A percentile compares a stretch with the other conserved stretches of the same genome.
Evolutionary conservation across 1,140 invertebrate species (phyloP).

Genomic region (Battus philenor): DNA sequence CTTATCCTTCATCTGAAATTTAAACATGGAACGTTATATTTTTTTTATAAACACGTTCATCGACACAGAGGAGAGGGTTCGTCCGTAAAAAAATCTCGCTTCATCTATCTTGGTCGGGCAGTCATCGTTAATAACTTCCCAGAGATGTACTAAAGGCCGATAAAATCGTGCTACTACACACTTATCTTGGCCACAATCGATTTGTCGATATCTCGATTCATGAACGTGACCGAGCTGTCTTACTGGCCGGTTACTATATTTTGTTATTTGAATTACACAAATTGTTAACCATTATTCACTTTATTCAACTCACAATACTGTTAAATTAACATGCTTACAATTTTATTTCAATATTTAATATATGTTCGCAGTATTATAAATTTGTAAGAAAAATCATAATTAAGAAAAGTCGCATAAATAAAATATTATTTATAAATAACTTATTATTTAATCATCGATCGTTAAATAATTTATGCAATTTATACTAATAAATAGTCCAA

Average conservation of each 20-base stretch:
- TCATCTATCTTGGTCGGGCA: constrained; percentile 34
- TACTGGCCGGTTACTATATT: constrained; percentile 16
- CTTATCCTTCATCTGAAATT: constrained; percentile 1
- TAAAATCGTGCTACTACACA: constrained; percentile 44
- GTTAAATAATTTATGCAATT: no score
- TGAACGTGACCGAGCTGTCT: constrained; percentile 27
- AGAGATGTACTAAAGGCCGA: constrained; percentile 34
- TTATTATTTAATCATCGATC: no score
- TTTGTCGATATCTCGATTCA: constrained; percentile 41
- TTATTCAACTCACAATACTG: no score
- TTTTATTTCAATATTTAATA: no score
- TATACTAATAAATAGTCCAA: no score
- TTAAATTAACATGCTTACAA: no score
- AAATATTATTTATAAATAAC: no score
- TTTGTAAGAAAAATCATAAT: no score
- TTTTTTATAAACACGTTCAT: not conserved
- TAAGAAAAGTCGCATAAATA: no score
- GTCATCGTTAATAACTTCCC: constrained; percentile 36
- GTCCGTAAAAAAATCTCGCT: constrained; percentile 18
- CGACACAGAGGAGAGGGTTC: constrained; percentile 1
- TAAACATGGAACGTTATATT: not conserved
- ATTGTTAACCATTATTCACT: no score
- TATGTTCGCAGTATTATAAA: no score
- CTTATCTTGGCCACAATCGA: constrained; percentile 45
- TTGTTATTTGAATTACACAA: not conserved